A percentile compares a stretch with the other conserved stretches of the same genome.
phyloP scores from a whole-genome alignment of 2,888 invertebrate genomes.

The Perithous albicinctus region DNA sequence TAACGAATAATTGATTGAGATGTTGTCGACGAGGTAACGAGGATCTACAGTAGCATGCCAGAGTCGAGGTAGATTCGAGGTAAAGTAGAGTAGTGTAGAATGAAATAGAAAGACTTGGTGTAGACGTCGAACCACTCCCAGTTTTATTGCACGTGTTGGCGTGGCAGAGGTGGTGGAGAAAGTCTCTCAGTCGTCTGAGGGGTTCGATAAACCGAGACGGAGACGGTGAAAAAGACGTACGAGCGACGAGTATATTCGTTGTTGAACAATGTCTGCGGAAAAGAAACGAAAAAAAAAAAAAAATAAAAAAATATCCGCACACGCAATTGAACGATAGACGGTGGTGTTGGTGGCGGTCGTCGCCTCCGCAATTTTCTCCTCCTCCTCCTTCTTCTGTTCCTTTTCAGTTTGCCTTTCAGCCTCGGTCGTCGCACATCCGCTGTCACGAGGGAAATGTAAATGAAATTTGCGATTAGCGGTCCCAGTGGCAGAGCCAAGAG shows the following conservation, averaged over 20 bases:
- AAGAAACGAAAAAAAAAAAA: too few relatives aligned
- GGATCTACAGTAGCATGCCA: neutral
- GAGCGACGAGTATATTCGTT: slow-evolving; percentile 64
- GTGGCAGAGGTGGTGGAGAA: slow-evolving; percentile 48
- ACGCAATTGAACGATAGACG: slow-evolving; percentile 73
- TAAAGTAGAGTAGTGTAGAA: neutral
- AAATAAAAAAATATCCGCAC: slow-evolving; percentile 75
- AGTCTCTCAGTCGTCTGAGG: slow-evolving; percentile 25
- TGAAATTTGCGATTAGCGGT: slow-evolving; percentile 70
- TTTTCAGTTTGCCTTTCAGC: slow-evolving; percentile 1
- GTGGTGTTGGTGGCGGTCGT: slow-evolving; percentile 55
- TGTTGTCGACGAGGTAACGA: neutral
- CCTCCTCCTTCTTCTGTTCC: slow-evolving; percentile 12
- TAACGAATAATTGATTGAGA: slow-evolving; percentile 24
- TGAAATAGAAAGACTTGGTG: slow-evolving; percentile 43
- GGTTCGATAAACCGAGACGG: slow-evolving; percentile 54
- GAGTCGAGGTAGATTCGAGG: slow-evolving; percentile 5
- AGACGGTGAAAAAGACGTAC: slow-evolving; percentile 26
- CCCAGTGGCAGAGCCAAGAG: slow-evolving; percentile 53
- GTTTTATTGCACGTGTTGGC: slow-evolving; percentile 67
- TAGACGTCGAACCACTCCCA: slow-evolving; percentile 70
- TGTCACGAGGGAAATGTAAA: slow-evolving; percentile 63
- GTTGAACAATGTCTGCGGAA: slow-evolving; percentile 68
- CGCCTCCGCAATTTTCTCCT: slow-evolving; percentile 60
- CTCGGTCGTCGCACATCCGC: slow-evolving; percentile 19